Evolutionary conservation across 1,140 invertebrate species (phyloP).

Genomic region (Drosophila navojoa): DNA sequence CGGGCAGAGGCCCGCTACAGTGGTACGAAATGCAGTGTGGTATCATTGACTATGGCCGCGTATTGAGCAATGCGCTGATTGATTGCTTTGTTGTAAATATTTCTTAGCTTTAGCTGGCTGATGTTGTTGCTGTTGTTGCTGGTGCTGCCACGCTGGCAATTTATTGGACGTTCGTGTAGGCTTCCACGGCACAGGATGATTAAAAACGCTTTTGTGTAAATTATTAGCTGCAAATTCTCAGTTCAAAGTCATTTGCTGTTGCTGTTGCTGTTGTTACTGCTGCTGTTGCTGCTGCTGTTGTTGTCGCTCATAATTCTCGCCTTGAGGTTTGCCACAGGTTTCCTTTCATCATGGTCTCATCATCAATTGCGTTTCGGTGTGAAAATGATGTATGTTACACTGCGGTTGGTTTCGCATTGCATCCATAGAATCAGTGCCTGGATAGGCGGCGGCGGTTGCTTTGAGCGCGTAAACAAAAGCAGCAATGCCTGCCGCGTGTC

Average conservation of each 20-base stretch:
- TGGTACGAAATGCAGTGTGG: slow-evolving; percentile 45
- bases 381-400: slow-evolving; percentile 79
- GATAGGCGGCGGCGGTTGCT: slow-evolving; percentile 68
- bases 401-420: slow-evolving; percentile 71
- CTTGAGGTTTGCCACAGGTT: slow-evolving; percentile 72
- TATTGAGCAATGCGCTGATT: slow-evolving; percentile 66
- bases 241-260: slow-evolving; percentile 73
- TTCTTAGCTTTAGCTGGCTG: slow-evolving; percentile 31
- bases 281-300: slow-evolving; percentile 43
- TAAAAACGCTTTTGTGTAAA: slow-evolving; percentile 82
- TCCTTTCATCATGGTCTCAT: slow-evolving; percentile 48
- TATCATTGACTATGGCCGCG: slow-evolving; percentile 65
- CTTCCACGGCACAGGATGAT: slow-evolving; percentile 59
- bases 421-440: not conserved
- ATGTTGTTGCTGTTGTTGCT: slow-evolving; percentile 31
- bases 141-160: slow-evolving; percentile 65
- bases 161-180: slow-evolving; percentile 58
- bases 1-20: slow-evolving; percentile 27
- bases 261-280: slow-evolving; percentile 21
- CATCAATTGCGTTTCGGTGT: slow-evolving; percentile 75
- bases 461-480: slow-evolving; percentile 53
- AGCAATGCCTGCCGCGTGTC: not conserved
- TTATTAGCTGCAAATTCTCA: slow-evolving; percentile 80
- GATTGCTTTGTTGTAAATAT: slow-evolving; percentile 76
- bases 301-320: slow-evolving; percentile 77